Evolutionary conservation across 2,113 vertebrate species (phyloP).

Genomic region (Gymnorhina tibicen): DNA sequence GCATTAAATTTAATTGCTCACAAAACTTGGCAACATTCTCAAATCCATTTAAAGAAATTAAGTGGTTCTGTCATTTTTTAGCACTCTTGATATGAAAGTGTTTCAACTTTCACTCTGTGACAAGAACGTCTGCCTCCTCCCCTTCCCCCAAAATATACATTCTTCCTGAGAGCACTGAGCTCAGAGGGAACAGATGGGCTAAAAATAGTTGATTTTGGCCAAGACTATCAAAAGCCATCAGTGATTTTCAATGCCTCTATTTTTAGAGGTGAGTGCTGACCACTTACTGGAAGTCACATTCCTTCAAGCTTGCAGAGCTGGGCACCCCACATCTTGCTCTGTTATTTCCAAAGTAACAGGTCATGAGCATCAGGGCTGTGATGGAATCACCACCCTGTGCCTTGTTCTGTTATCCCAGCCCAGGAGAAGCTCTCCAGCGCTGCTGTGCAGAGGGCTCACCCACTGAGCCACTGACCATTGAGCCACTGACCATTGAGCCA

Average conservation of each 20-base stretch:
- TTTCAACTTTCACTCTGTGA: conserved; percentile 27
- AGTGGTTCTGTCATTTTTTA: conserved; percentile 59
- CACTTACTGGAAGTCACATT: conserved; percentile 39
- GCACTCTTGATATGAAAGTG: conserved; percentile 46
- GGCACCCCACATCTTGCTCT: neutral
- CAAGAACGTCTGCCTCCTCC: conserved; percentile 17
- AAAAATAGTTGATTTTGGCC: conserved; percentile 59
- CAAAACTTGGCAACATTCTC: conserved; percentile 50
- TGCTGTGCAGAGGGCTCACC: neutral
- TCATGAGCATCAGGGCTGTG: neutral
- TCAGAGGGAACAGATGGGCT: conserved; percentile 34
- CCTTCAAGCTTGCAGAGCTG: neutral
- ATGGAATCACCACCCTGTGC: neutral
- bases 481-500: neutral
- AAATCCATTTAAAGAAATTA: conserved; percentile 59
- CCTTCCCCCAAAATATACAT: conserved; percentile 30
- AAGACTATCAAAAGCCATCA: conserved; percentile 29
- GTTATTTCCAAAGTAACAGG: neutral
- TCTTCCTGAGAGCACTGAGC: conserved; percentile 34
- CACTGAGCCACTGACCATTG: neutral
- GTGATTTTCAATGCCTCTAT: conserved; percentile 47
- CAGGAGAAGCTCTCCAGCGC: neutral
- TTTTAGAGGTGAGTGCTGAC: conserved; percentile 47
- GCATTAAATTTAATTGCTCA: conserved; percentile 60
- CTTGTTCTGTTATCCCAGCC: neutral